Conservation (phyloP, 2,888 invertebrate genomes). For the Epistrophella euchroma region DNA sequence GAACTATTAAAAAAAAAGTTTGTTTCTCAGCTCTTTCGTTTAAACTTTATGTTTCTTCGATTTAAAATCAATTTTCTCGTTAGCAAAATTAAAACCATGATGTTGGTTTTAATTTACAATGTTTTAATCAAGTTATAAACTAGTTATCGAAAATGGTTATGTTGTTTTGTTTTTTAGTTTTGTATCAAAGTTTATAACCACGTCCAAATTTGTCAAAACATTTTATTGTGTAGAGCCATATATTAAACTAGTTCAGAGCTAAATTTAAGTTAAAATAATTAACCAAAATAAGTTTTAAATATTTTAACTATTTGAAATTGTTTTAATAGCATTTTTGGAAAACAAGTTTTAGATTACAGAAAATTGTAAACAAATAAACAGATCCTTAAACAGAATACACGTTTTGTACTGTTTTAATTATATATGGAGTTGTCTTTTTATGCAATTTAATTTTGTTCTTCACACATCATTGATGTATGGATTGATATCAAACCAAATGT, state of each 20-base stretch:
- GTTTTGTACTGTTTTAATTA: background rate
- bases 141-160: background rate
- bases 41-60: background rate
- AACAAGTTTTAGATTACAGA: conserved; percentile 8
- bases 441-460: conserved; percentile 14
- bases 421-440: conserved; percentile 5
- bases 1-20: background rate
- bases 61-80: background rate
- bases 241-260: conserved; percentile 16
- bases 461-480: conserved; percentile 13
- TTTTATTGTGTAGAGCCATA: background rate
- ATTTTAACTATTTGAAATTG: conserved; percentile 27
- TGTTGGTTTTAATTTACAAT: too few relatives aligned
- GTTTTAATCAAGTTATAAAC: background rate
- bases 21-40: conserved; percentile 24
- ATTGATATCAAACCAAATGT: conserved; percentile 1
- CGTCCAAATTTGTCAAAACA: background rate
- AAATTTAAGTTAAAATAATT: conserved; percentile 23
- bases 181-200: background rate
- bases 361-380: background rate
- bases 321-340: conserved; percentile 2
- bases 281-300: conserved; percentile 18
- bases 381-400: background rate
- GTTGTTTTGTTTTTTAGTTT: background rate
- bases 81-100: too few relatives aligned